phyloP scores from a whole-genome alignment of 1,140 invertebrate genomes.

The Diorhabda carinulata region DNA sequence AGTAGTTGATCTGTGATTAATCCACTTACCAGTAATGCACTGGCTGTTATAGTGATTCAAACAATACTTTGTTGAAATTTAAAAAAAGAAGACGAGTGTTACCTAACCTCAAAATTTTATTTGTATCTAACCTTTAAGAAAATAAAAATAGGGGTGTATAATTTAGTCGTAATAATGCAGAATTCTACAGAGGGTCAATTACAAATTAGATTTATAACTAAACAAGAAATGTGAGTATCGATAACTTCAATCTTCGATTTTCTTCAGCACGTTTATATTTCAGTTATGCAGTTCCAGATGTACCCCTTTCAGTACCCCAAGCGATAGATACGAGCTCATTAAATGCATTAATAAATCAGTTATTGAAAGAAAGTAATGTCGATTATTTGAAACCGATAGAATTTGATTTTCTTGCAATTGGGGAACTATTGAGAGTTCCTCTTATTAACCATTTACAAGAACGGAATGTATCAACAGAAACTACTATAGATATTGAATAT shows the following conservation, averaged over 20 bases:
- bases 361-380: slow-evolving; percentile 63
- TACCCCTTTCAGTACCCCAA: slow-evolving; percentile 73
- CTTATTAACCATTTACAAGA: slow-evolving; percentile 68
- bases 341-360: slow-evolving; percentile 75
- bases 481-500: slow-evolving; percentile 84
- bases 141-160: too few species aligned
- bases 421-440: slow-evolving; percentile 70
- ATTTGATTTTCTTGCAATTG: slow-evolving; percentile 86
- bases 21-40: too few species aligned
- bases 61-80: too few species aligned
- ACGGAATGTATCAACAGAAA: slow-evolving; percentile 66
- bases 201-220: slow-evolving; percentile 74
- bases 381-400: slow-evolving; percentile 56
- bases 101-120: too few species aligned
- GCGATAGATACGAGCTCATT: slow-evolving; percentile 65
- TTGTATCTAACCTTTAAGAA: too few species aligned
- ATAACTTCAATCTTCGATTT: slow-evolving; percentile 4
- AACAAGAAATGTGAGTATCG: slow-evolving; percentile 70
- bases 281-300: slow-evolving; percentile 84
- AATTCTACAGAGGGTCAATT: slow-evolving; percentile 52
- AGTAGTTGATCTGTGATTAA: too few species aligned
- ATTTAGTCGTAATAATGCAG: slow-evolving; percentile 24
- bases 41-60: too few species aligned
- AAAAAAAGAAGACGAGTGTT: too few species aligned
- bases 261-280: slow-evolving; percentile 32